A percentile compares a stretch with the other conserved stretches of the same genome.
phyloP scores from a whole-genome alignment of 1,140 invertebrate species.

The Dinoponera quadriceps region DNA sequence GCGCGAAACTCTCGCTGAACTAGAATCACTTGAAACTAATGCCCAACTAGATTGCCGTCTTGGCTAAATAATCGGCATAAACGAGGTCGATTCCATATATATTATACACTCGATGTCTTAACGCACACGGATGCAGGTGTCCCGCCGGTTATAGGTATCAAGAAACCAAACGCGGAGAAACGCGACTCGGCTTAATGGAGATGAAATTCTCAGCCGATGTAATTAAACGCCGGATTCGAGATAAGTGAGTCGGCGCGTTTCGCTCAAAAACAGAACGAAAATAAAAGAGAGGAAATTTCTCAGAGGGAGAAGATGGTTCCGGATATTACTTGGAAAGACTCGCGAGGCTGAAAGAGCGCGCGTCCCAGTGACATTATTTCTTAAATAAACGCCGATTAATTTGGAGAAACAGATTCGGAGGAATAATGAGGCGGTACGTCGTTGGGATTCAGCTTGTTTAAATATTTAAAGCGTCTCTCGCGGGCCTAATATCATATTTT shows the following conservation, averaged over 20 bases:
- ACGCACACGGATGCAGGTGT: not conserved
- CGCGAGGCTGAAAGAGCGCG: not conserved
- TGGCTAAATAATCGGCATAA: not conserved
- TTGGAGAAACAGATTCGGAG: not conserved
- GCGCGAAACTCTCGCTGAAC: not conserved
- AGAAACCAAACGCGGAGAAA: not conserved
- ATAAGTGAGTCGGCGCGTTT: no score
- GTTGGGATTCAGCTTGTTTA: not conserved
- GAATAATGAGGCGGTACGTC: not conserved
- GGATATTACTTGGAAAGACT: not conserved
- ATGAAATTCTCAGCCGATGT: not conserved
- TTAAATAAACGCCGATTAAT: conserved; percentile 2
- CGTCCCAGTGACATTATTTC: conserved; percentile 1
- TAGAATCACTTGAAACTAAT: not conserved
- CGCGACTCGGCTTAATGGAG: not conserved
- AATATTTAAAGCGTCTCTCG: conserved; percentile 21
- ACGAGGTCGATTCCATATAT: not conserved
- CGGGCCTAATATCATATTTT: conserved; percentile 29
- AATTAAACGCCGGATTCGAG: no score
- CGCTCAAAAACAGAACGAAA: not conserved
- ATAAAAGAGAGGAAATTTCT: not conserved
- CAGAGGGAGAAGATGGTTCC: not conserved
- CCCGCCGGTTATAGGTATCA: no score
- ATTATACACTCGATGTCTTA: not conserved
- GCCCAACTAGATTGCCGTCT: not conserved